These are phyloP conservation scores for Parambassis ranga DNA, from an alignment of 2,797 vertebrate genomes.

Conservation along the genomic window DNA sequence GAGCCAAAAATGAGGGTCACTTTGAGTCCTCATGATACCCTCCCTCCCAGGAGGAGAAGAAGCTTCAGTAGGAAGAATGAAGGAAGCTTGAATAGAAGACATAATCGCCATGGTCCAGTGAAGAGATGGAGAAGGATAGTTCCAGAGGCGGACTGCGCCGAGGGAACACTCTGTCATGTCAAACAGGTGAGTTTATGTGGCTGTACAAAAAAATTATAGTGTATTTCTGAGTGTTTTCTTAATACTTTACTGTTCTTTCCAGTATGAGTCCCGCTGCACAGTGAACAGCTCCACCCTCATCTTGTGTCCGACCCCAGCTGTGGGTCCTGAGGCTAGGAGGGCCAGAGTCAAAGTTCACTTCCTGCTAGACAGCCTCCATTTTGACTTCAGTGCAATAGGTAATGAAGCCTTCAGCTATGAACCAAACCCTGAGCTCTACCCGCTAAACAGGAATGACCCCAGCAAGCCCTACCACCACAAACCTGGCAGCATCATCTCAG, in stretches of 20 bases:
- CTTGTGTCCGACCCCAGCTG: slow-evolving; percentile 87
- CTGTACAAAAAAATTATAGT: not conserved
- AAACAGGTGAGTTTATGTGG: slow-evolving; percentile 73
- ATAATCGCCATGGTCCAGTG: slow-evolving; percentile 20
- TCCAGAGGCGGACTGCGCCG: slow-evolving; percentile 81
- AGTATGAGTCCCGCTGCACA: slow-evolving; percentile 87
- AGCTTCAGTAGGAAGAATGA: slow-evolving; percentile 29
- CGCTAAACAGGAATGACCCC: slow-evolving; percentile 86
- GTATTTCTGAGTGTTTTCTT: fast-evolving
- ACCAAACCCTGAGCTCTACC: slow-evolving; percentile 85
- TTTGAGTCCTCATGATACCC: slow-evolving; percentile 78
- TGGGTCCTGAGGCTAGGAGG: slow-evolving; percentile 77
- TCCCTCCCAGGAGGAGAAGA: slow-evolving; percentile 65
- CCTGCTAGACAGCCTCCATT: slow-evolving; percentile 90
- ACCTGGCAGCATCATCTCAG: slow-evolving; percentile 94
- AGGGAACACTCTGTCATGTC: slow-evolving; percentile 78
- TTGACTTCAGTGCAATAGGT: slow-evolving; percentile 86
- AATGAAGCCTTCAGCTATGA: slow-evolving; percentile 88
- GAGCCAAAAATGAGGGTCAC: slow-evolving; percentile 92
- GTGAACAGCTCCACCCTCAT: slow-evolving; percentile 89
- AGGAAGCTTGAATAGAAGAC: slow-evolving; percentile 8
- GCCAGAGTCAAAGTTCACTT: slow-evolving; percentile 87
- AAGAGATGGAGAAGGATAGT: slow-evolving; percentile 84
- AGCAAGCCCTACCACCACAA: slow-evolving; percentile 92
- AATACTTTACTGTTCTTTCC: not conserved